phyloP scores from a whole-genome alignment of 2,113 vertebrate genomes.

The Gila orcuttii region DNA sequence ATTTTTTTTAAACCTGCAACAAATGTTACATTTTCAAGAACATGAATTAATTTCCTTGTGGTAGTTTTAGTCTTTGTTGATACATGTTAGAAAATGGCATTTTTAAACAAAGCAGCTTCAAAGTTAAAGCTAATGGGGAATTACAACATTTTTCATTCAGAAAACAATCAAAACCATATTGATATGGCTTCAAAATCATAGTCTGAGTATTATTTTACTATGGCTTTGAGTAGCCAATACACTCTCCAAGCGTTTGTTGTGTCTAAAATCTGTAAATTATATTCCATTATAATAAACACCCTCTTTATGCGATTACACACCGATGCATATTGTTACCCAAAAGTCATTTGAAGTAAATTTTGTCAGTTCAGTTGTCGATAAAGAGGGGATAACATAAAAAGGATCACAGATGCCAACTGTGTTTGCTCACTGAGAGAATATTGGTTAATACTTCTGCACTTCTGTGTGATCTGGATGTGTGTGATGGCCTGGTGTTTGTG shows the following conservation, averaged over 20 bases:
- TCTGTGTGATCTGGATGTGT: slow-evolving; percentile 15
- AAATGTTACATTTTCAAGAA: neutral
- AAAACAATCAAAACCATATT: neutral
- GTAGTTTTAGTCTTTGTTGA: neutral
- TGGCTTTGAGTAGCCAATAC: neutral
- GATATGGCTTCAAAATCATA: neutral
- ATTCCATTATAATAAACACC: neutral
- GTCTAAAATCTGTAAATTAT: neutral
- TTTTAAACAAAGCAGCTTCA: neutral
- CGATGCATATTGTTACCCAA: neutral
- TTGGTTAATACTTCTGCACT: neutral
- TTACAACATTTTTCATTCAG: neutral
- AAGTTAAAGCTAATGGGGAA: neutral
- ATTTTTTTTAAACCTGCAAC: neutral
- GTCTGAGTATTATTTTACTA: neutral
- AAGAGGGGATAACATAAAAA: neutral
- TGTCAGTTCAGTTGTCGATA: neutral
- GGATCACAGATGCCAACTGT: slow-evolving; percentile 24
- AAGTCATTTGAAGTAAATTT: neutral
- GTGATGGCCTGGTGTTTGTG: slow-evolving; percentile 3
- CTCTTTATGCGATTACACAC: neutral
- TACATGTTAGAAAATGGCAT: neutral
- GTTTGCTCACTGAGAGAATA: neutral
- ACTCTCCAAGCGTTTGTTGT: neutral
- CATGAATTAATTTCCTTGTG: neutral